Conservation (phyloP, 2,888 invertebrate species). For the Epiblema foenella region DNA sequence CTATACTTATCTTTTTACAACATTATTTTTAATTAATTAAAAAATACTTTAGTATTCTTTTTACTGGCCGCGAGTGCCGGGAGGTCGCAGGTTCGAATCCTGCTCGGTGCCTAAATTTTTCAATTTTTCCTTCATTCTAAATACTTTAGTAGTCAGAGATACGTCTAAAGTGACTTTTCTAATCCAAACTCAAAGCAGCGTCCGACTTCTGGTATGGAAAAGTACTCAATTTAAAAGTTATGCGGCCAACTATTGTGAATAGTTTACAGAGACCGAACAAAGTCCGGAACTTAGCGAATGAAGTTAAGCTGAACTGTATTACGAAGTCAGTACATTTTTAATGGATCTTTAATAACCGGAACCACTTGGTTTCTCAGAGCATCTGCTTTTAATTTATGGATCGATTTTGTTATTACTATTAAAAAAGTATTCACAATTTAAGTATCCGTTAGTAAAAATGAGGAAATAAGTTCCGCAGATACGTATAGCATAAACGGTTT, state of each 20-base stretch:
- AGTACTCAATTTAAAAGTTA: constrained; percentile 23
- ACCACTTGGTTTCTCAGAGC: constrained; percentile 4
- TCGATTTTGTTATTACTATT: neutral
- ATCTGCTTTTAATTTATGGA: neutral
- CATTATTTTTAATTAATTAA: no score
- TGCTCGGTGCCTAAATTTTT: no score
- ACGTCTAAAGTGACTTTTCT: neutral
- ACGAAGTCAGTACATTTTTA: constrained; percentile 29
- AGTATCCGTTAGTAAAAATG: no score
- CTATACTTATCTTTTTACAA: no score
- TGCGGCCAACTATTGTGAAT: constrained; percentile 20
- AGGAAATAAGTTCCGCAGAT: no score
- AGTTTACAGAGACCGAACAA: constrained; percentile 29
- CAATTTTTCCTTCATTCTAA: no score
- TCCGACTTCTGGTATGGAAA: neutral
- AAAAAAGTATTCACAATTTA: no score
- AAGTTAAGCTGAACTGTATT: constrained; percentile 20
- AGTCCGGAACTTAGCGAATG: constrained; percentile 15
- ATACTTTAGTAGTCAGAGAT: no score
- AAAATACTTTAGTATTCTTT: no score
- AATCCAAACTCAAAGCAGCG: neutral
- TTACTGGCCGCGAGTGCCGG: no score
- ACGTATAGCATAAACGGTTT: no score
- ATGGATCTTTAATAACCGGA: constrained; percentile 24
- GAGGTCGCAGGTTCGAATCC: no score